Percentiles rank a stretch among this genome's conserved stretches.
Conservation (phyloP, 92 coral and sea anemone genomes). For the Palythoa caribaeorum region DNA sequence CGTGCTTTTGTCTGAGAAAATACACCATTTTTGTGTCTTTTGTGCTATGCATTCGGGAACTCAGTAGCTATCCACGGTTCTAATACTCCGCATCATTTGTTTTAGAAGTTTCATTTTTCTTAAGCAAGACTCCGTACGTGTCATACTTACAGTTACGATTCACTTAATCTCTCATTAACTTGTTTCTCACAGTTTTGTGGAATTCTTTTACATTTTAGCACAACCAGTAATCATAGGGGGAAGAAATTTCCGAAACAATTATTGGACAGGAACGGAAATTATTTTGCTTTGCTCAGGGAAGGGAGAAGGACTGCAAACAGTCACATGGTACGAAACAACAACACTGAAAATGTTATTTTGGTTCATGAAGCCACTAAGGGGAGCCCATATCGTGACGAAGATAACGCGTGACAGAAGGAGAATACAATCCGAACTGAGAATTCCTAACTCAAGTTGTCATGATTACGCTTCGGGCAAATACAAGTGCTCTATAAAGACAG, state of each 20-base stretch:
- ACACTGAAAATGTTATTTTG: no score
- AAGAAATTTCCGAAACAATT: background rate
- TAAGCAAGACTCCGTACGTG: no score
- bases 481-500: background rate
- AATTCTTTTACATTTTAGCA: background rate
- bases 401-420: background rate
- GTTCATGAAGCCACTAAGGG: background rate
- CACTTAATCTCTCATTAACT: no score
- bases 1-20: no score
- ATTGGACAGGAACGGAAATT: background rate
- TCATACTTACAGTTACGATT: no score
- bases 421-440: slow-evolving; percentile 3
- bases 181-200: no score
- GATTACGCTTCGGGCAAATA: background rate
- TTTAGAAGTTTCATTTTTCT: no score
- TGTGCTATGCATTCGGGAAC: no score
- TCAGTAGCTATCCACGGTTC: no score
- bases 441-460: background rate
- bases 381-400: background rate
- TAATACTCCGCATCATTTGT: no score
- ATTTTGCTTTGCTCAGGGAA: background rate
- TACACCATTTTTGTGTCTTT: no score
- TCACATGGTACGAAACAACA: background rate
- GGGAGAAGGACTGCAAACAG: background rate
- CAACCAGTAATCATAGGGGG: background rate